phyloP scores from a whole-genome alignment of 2,113 vertebrate genomes.

The Alouatta palliata region DNA sequence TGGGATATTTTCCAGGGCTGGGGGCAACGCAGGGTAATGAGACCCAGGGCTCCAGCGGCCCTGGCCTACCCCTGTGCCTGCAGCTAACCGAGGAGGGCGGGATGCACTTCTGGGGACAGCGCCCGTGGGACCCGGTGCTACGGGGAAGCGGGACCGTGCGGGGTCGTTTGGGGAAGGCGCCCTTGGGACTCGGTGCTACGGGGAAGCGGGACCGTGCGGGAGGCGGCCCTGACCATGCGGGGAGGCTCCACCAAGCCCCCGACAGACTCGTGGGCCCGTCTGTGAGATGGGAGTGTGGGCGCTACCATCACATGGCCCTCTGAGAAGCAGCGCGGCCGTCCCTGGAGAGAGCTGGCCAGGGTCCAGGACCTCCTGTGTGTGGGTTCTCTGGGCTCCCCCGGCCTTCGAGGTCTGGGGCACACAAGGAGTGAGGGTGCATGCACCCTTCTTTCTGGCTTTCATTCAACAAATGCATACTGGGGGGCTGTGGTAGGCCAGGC shows the following conservation, averaged over 20 bases:
- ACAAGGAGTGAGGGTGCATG: not conserved
- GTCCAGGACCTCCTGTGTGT: fast-evolving
- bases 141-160: not conserved
- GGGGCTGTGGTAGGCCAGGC: fast-evolving
- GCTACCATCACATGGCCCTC: fast-evolving
- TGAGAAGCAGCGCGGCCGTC: fast-evolving
- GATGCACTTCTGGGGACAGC: fast-evolving
- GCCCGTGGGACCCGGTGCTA: fast-evolving
- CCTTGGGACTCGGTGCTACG: not conserved
- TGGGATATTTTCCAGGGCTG: conserved; percentile 61
- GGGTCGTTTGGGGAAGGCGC: too few relatives aligned
- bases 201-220: not conserved
- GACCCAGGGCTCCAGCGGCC: conserved; percentile 71
- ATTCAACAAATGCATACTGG: fast-evolving
- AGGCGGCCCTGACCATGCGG: too few relatives aligned
- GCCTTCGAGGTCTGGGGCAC: not conserved
- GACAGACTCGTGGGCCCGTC: too few relatives aligned
- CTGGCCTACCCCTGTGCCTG: not conserved
- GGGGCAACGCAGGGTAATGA: conserved; percentile 70
- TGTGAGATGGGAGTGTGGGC: fast-evolving
- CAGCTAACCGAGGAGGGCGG: not conserved
- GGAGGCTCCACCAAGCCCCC: not conserved
- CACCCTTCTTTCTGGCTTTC: not conserved
- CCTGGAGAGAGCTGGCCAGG: fast-evolving
- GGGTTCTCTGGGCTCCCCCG: fast-evolving